Conservation (phyloP, 2,797 vertebrate species). For the Thalassophryne amazonica region DNA sequence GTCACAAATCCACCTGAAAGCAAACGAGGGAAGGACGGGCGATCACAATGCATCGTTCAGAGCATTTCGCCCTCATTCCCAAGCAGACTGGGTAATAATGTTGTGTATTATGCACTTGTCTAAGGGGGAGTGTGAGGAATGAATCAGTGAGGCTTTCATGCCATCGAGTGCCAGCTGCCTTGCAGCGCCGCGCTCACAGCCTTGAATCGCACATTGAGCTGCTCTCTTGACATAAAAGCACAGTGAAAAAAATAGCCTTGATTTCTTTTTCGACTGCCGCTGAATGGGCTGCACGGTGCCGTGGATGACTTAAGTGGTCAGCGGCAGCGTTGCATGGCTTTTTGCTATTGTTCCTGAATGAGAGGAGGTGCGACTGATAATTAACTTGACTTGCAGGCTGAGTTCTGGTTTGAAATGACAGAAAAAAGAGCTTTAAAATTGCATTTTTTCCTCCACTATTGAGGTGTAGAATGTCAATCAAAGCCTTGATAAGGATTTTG, state of each 20-base stretch:
- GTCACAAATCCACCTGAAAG: slow-evolving; percentile 56
- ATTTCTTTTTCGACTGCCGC: slow-evolving; percentile 71
- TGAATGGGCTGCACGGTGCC: slow-evolving; percentile 64
- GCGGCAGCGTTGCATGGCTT: slow-evolving; percentile 57
- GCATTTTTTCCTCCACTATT: slow-evolving; percentile 45
- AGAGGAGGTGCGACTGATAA: slow-evolving; percentile 71
- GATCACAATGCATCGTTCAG: slow-evolving; percentile 69
- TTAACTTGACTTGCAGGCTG: slow-evolving; percentile 64
- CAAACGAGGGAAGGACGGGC: slow-evolving; percentile 50
- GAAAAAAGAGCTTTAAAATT: slow-evolving; percentile 59
- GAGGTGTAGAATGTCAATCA: slow-evolving; percentile 56
- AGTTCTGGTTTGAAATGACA: slow-evolving; percentile 62
- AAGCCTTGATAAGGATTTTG: slow-evolving; percentile 55
- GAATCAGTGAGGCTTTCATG: slow-evolving; percentile 70
- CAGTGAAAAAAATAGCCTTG: slow-evolving; percentile 69
- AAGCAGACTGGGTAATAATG: slow-evolving; percentile 65
- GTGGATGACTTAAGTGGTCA: slow-evolving; percentile 75
- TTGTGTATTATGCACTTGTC: slow-evolving; percentile 61
- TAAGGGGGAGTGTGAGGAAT: slow-evolving; percentile 56
- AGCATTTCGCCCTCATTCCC: slow-evolving; percentile 64
- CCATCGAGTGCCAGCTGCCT: slow-evolving; percentile 75
- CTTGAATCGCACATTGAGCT: slow-evolving; percentile 65
- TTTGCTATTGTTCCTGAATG: slow-evolving; percentile 67
- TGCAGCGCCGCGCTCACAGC: slow-evolving; percentile 60
- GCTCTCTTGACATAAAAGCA: slow-evolving; percentile 74